A percentile compares a stretch with the other conserved stretches of the same genome.
These are phyloP conservation scores for Tokudaia tokunoshimensis DNA, from an alignment of 2,797 vertebrate genomes.

Conservation along the genomic window DNA sequence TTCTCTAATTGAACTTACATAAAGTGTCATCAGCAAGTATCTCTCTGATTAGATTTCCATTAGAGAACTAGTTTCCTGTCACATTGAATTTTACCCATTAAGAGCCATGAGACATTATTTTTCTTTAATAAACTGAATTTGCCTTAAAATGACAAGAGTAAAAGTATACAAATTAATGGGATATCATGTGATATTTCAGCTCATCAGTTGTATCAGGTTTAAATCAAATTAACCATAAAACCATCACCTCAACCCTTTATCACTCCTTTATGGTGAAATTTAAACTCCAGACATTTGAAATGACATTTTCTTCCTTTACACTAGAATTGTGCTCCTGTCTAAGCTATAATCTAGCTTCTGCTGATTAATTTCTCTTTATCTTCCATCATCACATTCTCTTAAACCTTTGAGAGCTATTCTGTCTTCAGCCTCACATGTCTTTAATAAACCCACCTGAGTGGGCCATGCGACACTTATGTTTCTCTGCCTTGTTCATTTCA, in stretches of 20 bases:
- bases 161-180: background rate
- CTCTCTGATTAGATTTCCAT: background rate
- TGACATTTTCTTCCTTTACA: background rate
- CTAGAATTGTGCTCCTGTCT: background rate
- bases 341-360: background rate
- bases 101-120: background rate
- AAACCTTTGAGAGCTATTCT: background rate
- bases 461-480: background rate
- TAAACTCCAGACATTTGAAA: background rate
- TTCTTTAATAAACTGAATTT: background rate
- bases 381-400: background rate
- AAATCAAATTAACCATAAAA: background rate
- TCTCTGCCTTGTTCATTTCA: background rate
- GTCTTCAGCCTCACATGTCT: background rate
- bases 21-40: background rate
- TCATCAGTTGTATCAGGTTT: background rate
- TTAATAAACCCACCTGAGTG: background rate
- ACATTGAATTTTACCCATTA: conserved; percentile 23
- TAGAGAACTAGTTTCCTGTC: conserved; percentile 56
- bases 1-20: background rate
- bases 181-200: background rate
- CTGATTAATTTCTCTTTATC: background rate
- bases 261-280: background rate
- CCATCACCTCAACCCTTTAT: background rate
- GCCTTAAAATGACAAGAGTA: background rate